Percentiles rank a stretch among this genome's conserved stretches.
These are phyloP conservation scores for Dione vanillae DNA, from an alignment of 2,888 invertebrate genomes.

Conservation along the genomic window DNA sequence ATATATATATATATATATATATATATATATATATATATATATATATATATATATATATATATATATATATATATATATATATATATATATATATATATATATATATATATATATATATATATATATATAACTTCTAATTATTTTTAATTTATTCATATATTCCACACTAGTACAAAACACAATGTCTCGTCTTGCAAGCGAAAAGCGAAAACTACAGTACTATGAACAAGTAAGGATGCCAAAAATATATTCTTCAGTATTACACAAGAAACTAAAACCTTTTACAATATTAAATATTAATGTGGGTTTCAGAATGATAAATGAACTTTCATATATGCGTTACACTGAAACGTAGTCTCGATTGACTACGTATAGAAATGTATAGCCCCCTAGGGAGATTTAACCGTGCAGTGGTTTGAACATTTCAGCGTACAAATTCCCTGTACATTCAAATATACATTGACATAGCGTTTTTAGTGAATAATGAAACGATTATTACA, in stretches of 20 bases:
- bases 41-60: no score
- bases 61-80: no score
- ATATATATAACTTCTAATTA: neutral
- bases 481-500: neutral
- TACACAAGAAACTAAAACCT: neutral
- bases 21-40: no score
- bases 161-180: no score
- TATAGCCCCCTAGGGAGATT: neutral
- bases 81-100: no score
- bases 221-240: no score
- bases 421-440: neutral
- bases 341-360: neutral
- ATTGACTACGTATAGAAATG: constrained; percentile 3
- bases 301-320: neutral
- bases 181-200: no score
- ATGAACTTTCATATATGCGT: neutral
- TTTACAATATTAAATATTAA: neutral
- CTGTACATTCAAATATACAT: neutral
- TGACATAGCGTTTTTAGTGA: neutral
- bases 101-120: neutral
- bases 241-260: no score
- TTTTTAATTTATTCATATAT: no score
- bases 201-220: no score
- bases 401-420: neutral
- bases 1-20: no score